Conservation (phyloP, 2,888 invertebrate genomes). For the Bugulina stolonifera region DNA sequence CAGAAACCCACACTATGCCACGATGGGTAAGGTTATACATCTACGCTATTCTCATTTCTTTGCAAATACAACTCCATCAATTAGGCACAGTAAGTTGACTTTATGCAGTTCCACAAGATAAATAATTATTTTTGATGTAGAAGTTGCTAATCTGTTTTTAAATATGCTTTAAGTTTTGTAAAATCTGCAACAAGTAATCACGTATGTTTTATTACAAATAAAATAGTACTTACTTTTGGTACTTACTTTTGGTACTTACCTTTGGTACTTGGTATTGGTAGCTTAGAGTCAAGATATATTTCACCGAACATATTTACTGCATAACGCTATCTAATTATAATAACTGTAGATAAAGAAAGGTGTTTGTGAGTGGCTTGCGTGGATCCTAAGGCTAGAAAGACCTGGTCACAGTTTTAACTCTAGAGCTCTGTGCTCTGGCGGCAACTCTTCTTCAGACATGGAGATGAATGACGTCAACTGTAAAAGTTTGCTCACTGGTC, state of each 20-base stretch:
- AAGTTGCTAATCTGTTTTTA: too few relatives aligned
- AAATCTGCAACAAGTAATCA: too few relatives aligned
- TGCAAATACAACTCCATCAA: background rate
- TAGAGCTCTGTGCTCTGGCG: slow-evolving; percentile 1
- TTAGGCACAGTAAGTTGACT: background rate
- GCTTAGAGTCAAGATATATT: too few relatives aligned
- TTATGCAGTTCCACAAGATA: too few relatives aligned
- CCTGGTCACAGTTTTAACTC: slow-evolving; percentile 56
- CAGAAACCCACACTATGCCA: slow-evolving; percentile 95
- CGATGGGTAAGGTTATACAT: slow-evolving; percentile 67
- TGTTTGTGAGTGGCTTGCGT: slow-evolving; percentile 95
- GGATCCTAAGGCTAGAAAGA: slow-evolving; percentile 89
- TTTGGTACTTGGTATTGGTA: too few relatives aligned
- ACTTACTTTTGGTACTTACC: too few relatives aligned
- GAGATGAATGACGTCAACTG: slow-evolving; percentile 18
- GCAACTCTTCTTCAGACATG: background rate
- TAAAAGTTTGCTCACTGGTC: background rate
- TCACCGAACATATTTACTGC: too few relatives aligned
- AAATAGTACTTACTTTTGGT: too few relatives aligned
- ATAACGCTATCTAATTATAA: too few relatives aligned
- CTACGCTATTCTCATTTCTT: background rate
- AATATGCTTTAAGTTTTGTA: too few relatives aligned
- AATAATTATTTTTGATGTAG: too few relatives aligned
- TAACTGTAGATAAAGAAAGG: slow-evolving; percentile 93
- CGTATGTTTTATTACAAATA: too few relatives aligned